Conservation (phyloP, 2,888 invertebrate species). For the Polia nebulosa region DNA sequence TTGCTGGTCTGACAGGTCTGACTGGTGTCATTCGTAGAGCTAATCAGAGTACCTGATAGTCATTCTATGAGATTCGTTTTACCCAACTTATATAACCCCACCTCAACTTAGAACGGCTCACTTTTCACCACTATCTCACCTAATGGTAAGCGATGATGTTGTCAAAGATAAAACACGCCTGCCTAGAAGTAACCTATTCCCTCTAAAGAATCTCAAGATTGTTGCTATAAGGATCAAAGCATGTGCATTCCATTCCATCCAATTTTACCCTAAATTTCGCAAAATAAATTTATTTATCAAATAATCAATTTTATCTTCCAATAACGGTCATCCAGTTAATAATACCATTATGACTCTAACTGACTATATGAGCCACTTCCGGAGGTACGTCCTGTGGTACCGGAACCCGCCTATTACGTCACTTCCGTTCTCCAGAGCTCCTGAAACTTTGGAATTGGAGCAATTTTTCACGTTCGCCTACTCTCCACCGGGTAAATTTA, state of each 20-base stretch:
- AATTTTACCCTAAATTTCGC: too few species aligned
- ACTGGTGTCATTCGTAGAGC: too few species aligned
- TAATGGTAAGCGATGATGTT: neutral
- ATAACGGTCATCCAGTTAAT: conserved; percentile 33
- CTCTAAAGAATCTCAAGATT: neutral
- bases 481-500: conserved; percentile 57
- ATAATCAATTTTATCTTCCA: too few species aligned
- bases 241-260: too few species aligned
- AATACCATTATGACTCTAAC: conserved; percentile 47
- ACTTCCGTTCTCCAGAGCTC: conserved; percentile 72
- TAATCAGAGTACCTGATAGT: too few species aligned
- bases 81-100: too few species aligned
- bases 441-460: conserved; percentile 73
- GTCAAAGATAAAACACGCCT: neutral
- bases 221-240: neutral
- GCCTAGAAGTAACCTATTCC: too few species aligned
- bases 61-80: too few species aligned
- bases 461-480: conserved; percentile 74
- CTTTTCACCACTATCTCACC: too few species aligned
- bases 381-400: conserved; percentile 72
- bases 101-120: too few species aligned
- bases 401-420: conserved; percentile 81
- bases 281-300: too few species aligned
- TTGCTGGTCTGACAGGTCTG: too few species aligned
- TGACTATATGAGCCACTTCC: conserved; percentile 67